Conservation (phyloP, 2,113 vertebrate genomes). For the Sphyrna mokarran region DNA sequence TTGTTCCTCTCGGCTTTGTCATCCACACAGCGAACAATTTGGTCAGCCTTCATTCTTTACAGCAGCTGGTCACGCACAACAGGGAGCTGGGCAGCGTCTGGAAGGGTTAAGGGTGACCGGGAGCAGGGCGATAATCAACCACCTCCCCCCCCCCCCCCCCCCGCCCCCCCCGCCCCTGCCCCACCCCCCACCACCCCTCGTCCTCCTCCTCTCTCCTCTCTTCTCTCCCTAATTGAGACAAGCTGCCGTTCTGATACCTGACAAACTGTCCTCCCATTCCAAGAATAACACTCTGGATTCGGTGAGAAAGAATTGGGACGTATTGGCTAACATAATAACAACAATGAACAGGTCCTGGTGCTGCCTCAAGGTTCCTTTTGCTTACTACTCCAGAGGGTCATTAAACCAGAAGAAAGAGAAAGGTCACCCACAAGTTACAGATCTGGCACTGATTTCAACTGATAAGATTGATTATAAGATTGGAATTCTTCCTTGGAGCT, state of each 20-base stretch:
- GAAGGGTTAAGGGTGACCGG: background rate
- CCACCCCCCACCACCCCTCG: no score
- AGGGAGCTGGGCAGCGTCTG: background rate
- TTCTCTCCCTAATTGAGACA: background rate
- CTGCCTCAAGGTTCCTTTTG: background rate
- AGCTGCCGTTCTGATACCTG: background rate
- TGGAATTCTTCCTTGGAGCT: background rate
- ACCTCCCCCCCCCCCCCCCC: no score
- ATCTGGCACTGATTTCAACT: background rate
- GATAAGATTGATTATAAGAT: background rate
- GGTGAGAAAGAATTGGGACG: background rate
- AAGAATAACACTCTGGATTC: background rate
- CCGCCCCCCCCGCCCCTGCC: no score
- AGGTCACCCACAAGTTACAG: background rate
- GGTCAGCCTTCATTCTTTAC: background rate
- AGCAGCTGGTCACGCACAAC: background rate
- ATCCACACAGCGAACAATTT: background rate
- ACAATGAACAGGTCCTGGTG: background rate
- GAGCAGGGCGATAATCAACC: background rate
- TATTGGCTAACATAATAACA: background rate
- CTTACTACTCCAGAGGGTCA: background rate
- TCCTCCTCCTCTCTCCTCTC: no score
- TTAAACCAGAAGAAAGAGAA: background rate
- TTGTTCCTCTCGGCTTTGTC: background rate
- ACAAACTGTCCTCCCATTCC: background rate